These are phyloP conservation scores for Pollenia amentaria DNA, from an alignment of 2,888 invertebrate genomes.

Conservation along the genomic window DNA sequence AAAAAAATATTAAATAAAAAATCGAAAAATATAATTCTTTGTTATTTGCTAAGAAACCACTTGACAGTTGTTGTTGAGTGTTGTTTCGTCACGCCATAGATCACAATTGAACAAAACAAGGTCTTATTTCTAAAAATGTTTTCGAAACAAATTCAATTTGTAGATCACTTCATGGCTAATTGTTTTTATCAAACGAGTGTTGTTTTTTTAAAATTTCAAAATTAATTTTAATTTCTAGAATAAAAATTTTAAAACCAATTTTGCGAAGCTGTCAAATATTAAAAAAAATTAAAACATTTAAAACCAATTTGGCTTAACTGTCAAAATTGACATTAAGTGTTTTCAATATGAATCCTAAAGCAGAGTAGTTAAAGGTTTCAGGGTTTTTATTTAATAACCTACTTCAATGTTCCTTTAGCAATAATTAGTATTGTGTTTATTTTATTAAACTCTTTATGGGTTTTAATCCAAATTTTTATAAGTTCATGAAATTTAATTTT, in stretches of 20 bases:
- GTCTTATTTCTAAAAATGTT: conserved; percentile 40
- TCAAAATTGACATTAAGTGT: conserved; percentile 42
- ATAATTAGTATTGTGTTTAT: too few relatives aligned
- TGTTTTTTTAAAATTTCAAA: neutral
- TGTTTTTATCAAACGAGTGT: neutral
- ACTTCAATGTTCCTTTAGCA: too few relatives aligned
- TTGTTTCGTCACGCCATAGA: conserved; percentile 43
- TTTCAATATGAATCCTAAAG: neutral
- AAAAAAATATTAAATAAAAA: neutral
- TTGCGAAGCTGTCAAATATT: neutral
- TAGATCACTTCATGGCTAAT: conserved; percentile 25
- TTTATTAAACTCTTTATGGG: too few relatives aligned
- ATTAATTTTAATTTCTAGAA: neutral
- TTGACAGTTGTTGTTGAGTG: conserved; percentile 39
- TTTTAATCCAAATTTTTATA: too few relatives aligned
- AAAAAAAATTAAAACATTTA: neutral
- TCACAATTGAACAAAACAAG: conserved; percentile 33
- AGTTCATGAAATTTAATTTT: too few relatives aligned
- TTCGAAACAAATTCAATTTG: conserved; percentile 31
- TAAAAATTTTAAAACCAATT: neutral
- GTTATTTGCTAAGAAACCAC: conserved; percentile 12
- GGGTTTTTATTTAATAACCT: neutral
- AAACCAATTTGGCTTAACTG: conserved; percentile 11
- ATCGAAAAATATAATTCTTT: conserved; percentile 29
- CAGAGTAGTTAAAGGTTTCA: neutral